Evolutionary conservation across 2,113 vertebrate genomes (phyloP).

Genomic region (Apaloderma vittatum): DNA sequence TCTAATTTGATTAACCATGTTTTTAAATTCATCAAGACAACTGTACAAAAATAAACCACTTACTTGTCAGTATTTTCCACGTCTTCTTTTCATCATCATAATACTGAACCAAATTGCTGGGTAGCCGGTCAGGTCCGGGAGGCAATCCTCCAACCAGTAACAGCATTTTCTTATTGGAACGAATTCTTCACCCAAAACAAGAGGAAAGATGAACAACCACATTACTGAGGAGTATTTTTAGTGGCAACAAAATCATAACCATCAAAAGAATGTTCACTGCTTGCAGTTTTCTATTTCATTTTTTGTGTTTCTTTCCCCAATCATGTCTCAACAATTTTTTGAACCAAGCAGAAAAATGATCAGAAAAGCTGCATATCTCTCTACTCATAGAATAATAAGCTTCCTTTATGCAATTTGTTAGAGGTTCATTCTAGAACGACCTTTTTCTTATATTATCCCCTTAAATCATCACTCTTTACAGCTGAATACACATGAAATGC

Average conservation of each 20-base stretch:
- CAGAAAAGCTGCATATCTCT: slow-evolving; percentile 80
- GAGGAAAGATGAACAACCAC: slow-evolving; percentile 83
- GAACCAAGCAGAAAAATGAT: slow-evolving; percentile 84
- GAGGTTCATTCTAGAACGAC: slow-evolving; percentile 87
- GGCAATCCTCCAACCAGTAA: slow-evolving; percentile 97
- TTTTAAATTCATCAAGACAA: slow-evolving; percentile 79
- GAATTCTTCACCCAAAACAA: slow-evolving; percentile 95
- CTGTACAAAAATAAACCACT: slow-evolving; percentile 81
- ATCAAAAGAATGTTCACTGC: slow-evolving; percentile 80
- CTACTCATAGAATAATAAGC: slow-evolving; percentile 84
- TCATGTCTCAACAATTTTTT: slow-evolving; percentile 82
- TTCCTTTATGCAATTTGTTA: slow-evolving; percentile 88
- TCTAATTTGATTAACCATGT: slow-evolving; percentile 82
- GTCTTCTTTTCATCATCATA: slow-evolving; percentile 99
- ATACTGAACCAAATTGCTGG: slow-evolving; percentile 99
- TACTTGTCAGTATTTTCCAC: slow-evolving; percentile 99
- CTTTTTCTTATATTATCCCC: slow-evolving; percentile 89
- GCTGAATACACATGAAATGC: slow-evolving; percentile 88
- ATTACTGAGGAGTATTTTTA: slow-evolving; percentile 80
- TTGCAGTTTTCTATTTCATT: slow-evolving; percentile 82
- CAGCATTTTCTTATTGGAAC: slow-evolving; percentile 98
- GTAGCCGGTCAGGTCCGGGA: slow-evolving; percentile 97
- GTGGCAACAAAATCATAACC: slow-evolving; percentile 82
- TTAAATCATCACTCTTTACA: slow-evolving; percentile 90
- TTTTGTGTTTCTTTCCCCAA: slow-evolving; percentile 80